Evolutionary conservation across 1,140 invertebrate species (phyloP).

Genomic region (Tetragonula clypearis): DNA sequence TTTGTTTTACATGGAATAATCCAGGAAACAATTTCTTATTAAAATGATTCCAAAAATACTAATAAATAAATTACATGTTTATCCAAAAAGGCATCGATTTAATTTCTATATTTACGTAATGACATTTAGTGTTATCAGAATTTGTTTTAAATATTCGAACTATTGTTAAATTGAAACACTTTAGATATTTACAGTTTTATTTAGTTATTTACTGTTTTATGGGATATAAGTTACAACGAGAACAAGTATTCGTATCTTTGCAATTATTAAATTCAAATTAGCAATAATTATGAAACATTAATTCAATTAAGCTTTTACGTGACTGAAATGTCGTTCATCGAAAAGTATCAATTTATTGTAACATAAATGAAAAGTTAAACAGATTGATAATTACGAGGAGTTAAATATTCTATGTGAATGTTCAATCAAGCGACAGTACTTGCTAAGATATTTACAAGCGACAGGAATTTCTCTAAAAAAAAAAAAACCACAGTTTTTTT

Average conservation of each 20-base stretch:
- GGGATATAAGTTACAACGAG: no score
- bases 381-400: not conserved
- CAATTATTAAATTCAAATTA: no score
- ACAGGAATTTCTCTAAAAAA: not conserved
- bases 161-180: not conserved
- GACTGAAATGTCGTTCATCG: not conserved
- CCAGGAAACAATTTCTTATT: no score
- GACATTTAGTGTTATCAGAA: not conserved
- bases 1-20: no score
- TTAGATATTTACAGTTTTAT: not conserved
- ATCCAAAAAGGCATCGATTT: no score
- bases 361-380: not conserved
- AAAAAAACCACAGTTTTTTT: not conserved
- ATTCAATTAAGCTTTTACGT: not conserved
- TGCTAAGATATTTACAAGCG: no score
- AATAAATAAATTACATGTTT: no score
- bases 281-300: no score
- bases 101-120: no score
- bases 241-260: no score
- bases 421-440: not conserved
- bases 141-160: not conserved
- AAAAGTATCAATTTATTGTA: not conserved
- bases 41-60: no score
- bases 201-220: no score
- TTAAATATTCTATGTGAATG: not conserved